Evolutionary conservation across 2,888 invertebrate genomes (phyloP).

Genomic region (Mythimna lalbum): DNA sequence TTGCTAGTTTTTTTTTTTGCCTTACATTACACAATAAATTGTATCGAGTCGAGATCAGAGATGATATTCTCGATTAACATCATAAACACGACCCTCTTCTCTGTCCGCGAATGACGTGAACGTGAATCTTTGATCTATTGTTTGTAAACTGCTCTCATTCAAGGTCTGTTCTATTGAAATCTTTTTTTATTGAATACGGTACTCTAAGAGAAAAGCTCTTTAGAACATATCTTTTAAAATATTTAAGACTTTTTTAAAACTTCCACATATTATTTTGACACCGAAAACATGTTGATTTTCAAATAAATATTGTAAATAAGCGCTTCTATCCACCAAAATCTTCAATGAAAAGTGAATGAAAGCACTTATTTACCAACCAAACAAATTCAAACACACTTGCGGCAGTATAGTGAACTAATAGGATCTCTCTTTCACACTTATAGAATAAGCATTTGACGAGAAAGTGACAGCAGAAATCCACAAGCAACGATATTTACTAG

Average conservation of each 20-base stretch:
- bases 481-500: conserved; percentile 47
- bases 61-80: conserved; percentile 5
- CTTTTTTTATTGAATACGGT: conserved; percentile 22
- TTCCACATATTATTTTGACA: neutral
- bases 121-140: conserved; percentile 36
- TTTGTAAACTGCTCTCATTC: conserved; percentile 46
- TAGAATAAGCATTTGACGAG: conserved; percentile 2
- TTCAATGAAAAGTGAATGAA: conserved; percentile 52
- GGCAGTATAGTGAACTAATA: conserved; percentile 45
- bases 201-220: neutral
- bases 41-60: neutral
- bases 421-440: conserved; percentile 55
- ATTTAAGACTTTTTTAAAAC: conserved; percentile 14
- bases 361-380: conserved; percentile 59
- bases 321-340: conserved; percentile 24
- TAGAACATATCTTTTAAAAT: conserved; percentile 9
- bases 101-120: conserved; percentile 4
- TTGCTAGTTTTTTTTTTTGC: too few relatives aligned
- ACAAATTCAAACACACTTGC: conserved; percentile 54
- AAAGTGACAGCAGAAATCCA: conserved; percentile 46
- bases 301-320: conserved; percentile 32
- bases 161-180: conserved; percentile 41
- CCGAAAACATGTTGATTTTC: neutral
- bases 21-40: too few relatives aligned
- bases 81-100: neutral